A percentile compares a stretch with the other conserved stretches of the same genome.
Evolutionary conservation across 2,113 vertebrate genomes (phyloP).

Genomic region (Origma solitaria): DNA sequence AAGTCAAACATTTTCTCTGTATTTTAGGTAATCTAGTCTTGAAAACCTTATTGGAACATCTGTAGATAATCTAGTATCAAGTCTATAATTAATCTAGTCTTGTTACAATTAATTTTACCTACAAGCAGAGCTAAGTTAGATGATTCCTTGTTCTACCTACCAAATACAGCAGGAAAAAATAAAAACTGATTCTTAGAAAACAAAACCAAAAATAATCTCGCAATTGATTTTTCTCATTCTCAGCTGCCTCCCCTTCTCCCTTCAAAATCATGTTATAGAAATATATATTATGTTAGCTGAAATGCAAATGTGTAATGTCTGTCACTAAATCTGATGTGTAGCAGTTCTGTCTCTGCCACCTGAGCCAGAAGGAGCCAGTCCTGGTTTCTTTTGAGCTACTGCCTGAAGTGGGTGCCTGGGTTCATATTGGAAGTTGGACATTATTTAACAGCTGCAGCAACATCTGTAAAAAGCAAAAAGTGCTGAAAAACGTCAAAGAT

Average conservation of each 20-base stretch:
- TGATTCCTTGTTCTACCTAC: background rate
- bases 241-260: background rate
- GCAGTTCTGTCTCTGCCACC: background rate
- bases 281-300: background rate
- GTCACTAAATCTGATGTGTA: background rate
- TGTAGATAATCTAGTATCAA: background rate
- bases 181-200: background rate
- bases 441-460: background rate
- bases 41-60: background rate
- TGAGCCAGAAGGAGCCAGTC: background rate
- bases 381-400: background rate
- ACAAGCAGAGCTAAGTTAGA: background rate
- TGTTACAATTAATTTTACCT: background rate
- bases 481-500: background rate
- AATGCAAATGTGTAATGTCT: background rate
- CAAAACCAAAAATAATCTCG: background rate
- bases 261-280: background rate
- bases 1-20: background rate
- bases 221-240: background rate
- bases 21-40: background rate
- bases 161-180: background rate
- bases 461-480: background rate
- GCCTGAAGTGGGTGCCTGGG: background rate
- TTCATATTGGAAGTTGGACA: rapidly evolving
- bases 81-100: background rate